These are phyloP conservation scores for Halisarca cf. caerulea DNA, from an alignment of 37 sponge, comb jelly and placozoan genomes.

Conservation along the genomic window DNA sequence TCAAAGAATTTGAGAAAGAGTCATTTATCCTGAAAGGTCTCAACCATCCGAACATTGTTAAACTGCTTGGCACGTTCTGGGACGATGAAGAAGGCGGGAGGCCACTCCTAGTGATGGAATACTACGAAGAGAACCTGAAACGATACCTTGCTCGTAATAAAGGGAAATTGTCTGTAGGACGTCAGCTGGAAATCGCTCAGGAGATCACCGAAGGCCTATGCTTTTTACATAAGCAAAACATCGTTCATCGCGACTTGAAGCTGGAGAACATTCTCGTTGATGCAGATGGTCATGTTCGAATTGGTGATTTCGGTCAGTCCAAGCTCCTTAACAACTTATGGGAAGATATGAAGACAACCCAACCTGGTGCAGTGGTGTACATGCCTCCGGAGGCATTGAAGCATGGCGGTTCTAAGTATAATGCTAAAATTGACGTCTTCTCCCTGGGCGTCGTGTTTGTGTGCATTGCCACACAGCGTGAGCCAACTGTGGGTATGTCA, in stretches of 20 bases:
- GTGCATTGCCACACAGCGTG: background rate
- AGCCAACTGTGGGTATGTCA: background rate
- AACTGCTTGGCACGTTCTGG: background rate
- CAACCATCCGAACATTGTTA: background rate
- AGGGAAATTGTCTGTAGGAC: background rate
- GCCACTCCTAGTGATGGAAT: conserved; percentile 11
- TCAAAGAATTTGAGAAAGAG: background rate
- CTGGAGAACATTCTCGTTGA: background rate
- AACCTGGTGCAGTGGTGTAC: background rate
- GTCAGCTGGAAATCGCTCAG: background rate
- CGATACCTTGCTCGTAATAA: background rate
- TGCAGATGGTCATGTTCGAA: background rate
- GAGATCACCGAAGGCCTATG: background rate
- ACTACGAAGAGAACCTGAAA: background rate
- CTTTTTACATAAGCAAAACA: background rate
- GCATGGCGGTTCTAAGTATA: background rate
- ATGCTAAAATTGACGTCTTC: conserved; percentile 3
- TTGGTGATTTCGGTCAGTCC: conserved; percentile 24
- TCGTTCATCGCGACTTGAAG: conserved; percentile 21
- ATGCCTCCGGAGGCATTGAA: conserved; percentile 27
- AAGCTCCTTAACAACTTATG: background rate
- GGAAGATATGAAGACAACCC: background rate
- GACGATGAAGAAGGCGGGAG: background rate
- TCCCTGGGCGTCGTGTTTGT: conserved; percentile 9
- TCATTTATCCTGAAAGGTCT: background rate